Conservation (phyloP, 2,113 vertebrate species). For the Mormyrus lacerda region DNA sequence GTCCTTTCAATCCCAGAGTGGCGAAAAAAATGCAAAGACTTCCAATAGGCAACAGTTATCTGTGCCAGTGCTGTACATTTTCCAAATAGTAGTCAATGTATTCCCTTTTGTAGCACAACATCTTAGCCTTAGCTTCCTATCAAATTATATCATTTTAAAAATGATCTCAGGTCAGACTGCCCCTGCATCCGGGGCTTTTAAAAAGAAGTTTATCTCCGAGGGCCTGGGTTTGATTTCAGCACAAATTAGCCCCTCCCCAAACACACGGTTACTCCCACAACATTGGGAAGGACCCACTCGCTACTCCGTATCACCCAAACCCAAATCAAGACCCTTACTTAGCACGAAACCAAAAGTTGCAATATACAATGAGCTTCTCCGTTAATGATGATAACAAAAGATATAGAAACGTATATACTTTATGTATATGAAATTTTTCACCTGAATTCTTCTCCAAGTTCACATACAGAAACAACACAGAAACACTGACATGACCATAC, state of each 20-base stretch:
- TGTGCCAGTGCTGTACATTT: not conserved
- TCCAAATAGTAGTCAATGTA: not conserved
- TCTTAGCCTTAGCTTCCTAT: not conserved
- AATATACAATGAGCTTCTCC: not conserved
- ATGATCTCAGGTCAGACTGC: not conserved
- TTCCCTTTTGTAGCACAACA: not conserved
- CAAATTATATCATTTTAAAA: not conserved
- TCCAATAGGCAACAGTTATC: not conserved
- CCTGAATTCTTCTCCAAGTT: constrained; percentile 5
- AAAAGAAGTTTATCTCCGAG: not conserved
- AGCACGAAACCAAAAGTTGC: not conserved
- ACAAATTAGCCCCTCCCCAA: not conserved
- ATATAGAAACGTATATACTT: not conserved
- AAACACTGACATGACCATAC: not conserved
- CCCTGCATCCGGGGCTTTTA: not conserved
- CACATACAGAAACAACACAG: not conserved
- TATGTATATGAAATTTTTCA: constrained; percentile 5
- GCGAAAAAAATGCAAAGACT: not conserved
- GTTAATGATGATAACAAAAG: not conserved
- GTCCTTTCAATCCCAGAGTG: not conserved
- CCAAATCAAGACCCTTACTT: not conserved
- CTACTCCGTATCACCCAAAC: not conserved
- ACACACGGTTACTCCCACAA: not conserved
- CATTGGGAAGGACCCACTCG: not conserved
- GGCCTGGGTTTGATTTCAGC: not conserved